Percentiles rank a stretch among this genome's conserved stretches.
Conservation (phyloP, 2,888 invertebrate species). For the Lithophane ornitopus region DNA sequence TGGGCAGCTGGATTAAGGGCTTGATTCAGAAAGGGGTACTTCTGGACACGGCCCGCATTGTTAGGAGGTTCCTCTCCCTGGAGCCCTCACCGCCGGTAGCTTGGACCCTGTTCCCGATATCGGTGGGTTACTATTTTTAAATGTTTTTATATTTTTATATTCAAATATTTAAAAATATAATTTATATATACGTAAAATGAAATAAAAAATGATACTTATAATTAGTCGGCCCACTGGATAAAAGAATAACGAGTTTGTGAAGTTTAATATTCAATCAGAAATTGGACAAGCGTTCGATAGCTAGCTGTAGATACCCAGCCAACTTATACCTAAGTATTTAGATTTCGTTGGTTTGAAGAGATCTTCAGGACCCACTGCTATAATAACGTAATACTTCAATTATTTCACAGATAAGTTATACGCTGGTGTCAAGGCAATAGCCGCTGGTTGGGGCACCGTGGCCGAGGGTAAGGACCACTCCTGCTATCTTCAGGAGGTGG, state of each 20-base stretch:
- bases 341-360: not conserved
- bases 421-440: slow-evolving; percentile 93
- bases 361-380: too few species aligned
- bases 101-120: too few species aligned
- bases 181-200: too few species aligned
- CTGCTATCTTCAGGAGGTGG: slow-evolving; percentile 95
- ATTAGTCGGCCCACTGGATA: not conserved
- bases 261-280: not conserved
- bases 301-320: not conserved
- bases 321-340: not conserved
- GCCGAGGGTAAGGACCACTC: slow-evolving; percentile 96
- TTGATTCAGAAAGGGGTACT: too few species aligned
- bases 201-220: not conserved
- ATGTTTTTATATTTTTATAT: too few species aligned
- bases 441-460: slow-evolving; percentile 96
- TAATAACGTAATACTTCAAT: not conserved
- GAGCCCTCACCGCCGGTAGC: too few species aligned
- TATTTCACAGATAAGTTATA: slow-evolving; percentile 77
- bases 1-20: too few species aligned
- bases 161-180: too few species aligned
- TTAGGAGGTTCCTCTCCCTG: too few species aligned
- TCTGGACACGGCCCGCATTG: too few species aligned
- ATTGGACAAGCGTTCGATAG: not conserved
- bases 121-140: too few species aligned
- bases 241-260: not conserved